Percentiles rank a stretch among this genome's conserved stretches.
Conservation (phyloP, 2,888 invertebrate genomes). For the Oscheius sp. region DNA sequence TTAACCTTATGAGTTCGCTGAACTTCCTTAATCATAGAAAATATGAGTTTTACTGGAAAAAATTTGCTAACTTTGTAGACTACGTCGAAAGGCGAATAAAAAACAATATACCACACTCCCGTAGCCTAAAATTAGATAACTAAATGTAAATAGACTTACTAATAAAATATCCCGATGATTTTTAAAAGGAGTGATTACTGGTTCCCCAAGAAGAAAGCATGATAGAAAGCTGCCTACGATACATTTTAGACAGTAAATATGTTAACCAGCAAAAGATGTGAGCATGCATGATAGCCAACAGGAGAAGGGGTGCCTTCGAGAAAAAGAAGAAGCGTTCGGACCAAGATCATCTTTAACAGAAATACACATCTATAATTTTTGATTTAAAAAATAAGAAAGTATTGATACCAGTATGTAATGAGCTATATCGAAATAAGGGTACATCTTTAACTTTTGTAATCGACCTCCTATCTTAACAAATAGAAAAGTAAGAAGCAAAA, state of each 20-base stretch:
- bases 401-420: slow-evolving; percentile 82
- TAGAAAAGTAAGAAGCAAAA: neutral
- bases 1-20: slow-evolving; percentile 65
- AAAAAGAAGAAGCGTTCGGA: slow-evolving; percentile 86
- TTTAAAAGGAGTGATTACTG: slow-evolving; percentile 92
- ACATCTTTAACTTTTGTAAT: slow-evolving; percentile 98
- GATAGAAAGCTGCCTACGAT: slow-evolving; percentile 84
- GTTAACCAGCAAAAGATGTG: slow-evolving; percentile 88
- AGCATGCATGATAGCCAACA: slow-evolving; percentile 98
- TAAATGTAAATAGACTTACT: slow-evolving; percentile 70
- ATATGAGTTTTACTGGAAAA: slow-evolving; percentile 57
- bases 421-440: slow-evolving; percentile 97
- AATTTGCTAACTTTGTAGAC: slow-evolving; percentile 85
- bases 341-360: slow-evolving; percentile 68
- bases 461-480: slow-evolving; percentile 93
- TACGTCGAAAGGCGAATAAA: slow-evolving; percentile 97
- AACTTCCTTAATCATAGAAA: slow-evolving; percentile 62
- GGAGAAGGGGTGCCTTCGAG: slow-evolving; percentile 93
- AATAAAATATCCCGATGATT: slow-evolving; percentile 84
- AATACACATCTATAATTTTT: slow-evolving; percentile 52
- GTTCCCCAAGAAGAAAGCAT: slow-evolving; percentile 93
- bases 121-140: slow-evolving; percentile 54
- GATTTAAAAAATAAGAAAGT: slow-evolving; percentile 2
- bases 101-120: slow-evolving; percentile 82
- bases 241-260: neutral